A percentile compares a stretch with the other conserved stretches of the same genome.
Evolutionary conservation across 2,113 vertebrate genomes (phyloP).

Genomic region (Rhegmatorhina hoffmannsi): DNA sequence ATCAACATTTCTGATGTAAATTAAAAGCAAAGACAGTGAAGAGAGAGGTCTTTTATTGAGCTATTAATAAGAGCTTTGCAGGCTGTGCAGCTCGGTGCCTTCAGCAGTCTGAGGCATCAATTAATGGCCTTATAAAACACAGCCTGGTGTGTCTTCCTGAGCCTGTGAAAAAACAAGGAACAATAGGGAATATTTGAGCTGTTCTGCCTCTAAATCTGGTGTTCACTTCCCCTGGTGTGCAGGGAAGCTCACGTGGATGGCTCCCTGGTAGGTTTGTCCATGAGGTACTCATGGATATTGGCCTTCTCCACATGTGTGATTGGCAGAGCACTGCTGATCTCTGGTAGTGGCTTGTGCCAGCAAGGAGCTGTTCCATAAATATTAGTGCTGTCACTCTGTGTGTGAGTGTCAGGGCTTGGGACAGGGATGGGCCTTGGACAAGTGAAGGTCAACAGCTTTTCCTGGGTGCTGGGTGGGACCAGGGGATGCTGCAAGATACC

Average conservation of each 20-base stretch:
- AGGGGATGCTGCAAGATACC: not conserved
- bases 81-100: conserved; percentile 11
- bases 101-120: conserved; percentile 33
- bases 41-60: not conserved
- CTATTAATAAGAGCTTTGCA: conserved; percentile 53
- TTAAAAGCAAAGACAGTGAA: conserved; percentile 29
- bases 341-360: not conserved
- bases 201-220: not conserved
- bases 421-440: not conserved
- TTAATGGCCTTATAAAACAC: conserved; percentile 31
- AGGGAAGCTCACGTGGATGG: not conserved
- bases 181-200: not conserved
- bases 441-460: not conserved
- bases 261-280: not conserved
- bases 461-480: not conserved
- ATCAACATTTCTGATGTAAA: conserved; percentile 31
- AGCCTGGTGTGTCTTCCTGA: conserved; percentile 12
- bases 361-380: not conserved
- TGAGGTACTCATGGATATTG: not conserved
- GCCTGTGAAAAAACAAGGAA: not conserved
- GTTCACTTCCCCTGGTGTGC: not conserved
- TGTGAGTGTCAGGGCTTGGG: accelerated
- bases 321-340: not conserved
- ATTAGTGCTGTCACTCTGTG: not conserved
- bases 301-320: not conserved